These are phyloP conservation scores for Monochamus alternatus DNA, from an alignment of 2,888 invertebrate genomes.

Conservation along the genomic window DNA sequence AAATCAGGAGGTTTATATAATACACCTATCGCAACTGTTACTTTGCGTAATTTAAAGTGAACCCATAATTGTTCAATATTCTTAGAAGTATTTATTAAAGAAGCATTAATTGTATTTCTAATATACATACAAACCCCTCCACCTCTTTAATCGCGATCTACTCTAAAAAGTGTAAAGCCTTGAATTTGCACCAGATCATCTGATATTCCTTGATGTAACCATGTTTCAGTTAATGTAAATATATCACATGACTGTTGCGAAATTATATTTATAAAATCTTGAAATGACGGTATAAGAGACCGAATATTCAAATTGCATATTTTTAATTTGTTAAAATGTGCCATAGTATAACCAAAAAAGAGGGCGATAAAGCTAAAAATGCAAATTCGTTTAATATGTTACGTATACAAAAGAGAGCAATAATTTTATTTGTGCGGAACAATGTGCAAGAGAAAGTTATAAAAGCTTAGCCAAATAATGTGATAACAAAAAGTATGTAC, in stretches of 20 bases:
- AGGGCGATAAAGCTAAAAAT: background rate
- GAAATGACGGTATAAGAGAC: background rate
- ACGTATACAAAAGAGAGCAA: background rate
- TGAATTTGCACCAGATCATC: conserved; percentile 8
- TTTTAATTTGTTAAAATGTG: background rate
- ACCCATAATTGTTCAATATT: conserved; percentile 10
- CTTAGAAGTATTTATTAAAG: conserved; percentile 7
- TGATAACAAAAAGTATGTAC: background rate
- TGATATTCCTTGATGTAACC: conserved; percentile 8
- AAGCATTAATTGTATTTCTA: background rate
- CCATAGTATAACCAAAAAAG: background rate
- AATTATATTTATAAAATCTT: conserved; percentile 1
- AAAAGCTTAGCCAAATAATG: background rate
- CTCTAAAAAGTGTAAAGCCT: conserved; percentile 7
- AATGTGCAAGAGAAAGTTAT: background rate
- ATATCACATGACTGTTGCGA: background rate
- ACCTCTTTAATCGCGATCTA: background rate
- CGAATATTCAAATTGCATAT: conserved; percentile 7
- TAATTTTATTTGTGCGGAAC: background rate
- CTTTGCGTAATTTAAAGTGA: background rate
- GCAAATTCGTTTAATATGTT: background rate
- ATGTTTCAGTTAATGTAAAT: conserved; percentile 2
- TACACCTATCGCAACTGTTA: no score
- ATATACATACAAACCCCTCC: conserved; percentile 4
- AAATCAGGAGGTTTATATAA: no score